These are phyloP conservation scores for Naja naja DNA, from an alignment of 2,113 vertebrate genomes.

Conservation along the genomic window DNA sequence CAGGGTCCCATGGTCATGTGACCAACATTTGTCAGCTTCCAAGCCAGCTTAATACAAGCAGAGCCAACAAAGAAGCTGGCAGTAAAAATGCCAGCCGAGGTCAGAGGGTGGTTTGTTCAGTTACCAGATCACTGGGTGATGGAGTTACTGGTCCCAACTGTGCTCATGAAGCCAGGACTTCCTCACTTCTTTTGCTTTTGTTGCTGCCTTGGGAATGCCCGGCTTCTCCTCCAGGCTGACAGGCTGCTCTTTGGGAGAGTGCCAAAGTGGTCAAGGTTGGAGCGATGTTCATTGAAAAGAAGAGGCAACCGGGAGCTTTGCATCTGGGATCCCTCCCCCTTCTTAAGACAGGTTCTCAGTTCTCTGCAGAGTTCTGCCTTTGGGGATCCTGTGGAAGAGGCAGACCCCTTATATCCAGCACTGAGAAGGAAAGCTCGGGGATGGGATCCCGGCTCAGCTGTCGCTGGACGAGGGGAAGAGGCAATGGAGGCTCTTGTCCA, in stretches of 20 bases:
- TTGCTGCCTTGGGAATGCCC: not conserved
- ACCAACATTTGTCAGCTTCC: not conserved
- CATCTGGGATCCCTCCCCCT: not conserved
- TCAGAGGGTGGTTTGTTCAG: not conserved
- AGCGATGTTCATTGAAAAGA: not conserved
- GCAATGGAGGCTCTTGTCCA: not conserved
- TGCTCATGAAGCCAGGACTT: not conserved
- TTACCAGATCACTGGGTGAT: not conserved
- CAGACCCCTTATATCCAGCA: conserved; percentile 1
- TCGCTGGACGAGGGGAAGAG: not conserved
- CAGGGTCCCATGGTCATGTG: not conserved
- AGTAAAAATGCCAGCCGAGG: not conserved
- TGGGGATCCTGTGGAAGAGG: conserved; percentile 12
- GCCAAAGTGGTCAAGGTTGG: not conserved
- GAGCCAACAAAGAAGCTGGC: not conserved
- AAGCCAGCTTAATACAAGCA: not conserved
- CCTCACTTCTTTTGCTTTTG: not conserved
- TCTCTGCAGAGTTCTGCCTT: not conserved
- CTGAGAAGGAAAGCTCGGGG: not conserved
- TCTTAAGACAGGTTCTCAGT: not conserved
- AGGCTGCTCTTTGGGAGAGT: not conserved
- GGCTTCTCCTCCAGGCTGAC: not conserved
- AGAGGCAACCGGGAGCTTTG: not conserved
- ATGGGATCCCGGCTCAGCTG: fast-evolving
- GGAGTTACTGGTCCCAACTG: not conserved